These are phyloP conservation scores for Horisme vitalbata DNA, from an alignment of 2,888 invertebrate species.

Conservation along the genomic window DNA sequence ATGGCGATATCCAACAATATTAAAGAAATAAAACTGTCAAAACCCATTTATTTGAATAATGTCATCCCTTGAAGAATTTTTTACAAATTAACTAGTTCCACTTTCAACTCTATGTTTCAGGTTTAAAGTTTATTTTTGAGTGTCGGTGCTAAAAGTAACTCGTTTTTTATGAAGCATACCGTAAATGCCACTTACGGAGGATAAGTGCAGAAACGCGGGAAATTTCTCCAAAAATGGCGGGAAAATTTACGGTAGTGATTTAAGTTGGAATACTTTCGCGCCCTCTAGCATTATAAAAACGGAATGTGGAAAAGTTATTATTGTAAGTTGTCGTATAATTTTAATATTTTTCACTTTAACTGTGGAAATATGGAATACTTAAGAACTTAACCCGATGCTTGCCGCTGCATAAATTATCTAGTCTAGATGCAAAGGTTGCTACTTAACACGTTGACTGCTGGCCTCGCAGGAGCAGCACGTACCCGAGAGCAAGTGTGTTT, in stretches of 20 bases:
- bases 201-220: constrained; percentile 38
- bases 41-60: constrained; percentile 72
- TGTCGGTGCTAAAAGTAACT: constrained; percentile 16
- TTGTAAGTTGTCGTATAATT: constrained; percentile 12
- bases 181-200: constrained; percentile 50
- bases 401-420: too few relatives aligned
- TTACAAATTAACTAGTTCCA: background rate
- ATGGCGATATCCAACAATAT: constrained; percentile 49
- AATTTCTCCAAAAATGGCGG: constrained; percentile 35
- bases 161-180: constrained; percentile 55
- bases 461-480: too few relatives aligned
- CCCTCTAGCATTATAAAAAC: constrained; percentile 13
- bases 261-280: constrained; percentile 37
- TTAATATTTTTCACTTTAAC: constrained; percentile 6
- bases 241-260: constrained; percentile 44
- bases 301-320: constrained; percentile 10
- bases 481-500: too few relatives aligned
- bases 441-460: too few relatives aligned
- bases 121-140: constrained; percentile 19
- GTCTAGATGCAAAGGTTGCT: too few relatives aligned
- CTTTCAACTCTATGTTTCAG: background rate
- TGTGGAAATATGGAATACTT: too few relatives aligned
- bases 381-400: too few relatives aligned
- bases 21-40: constrained; percentile 73
- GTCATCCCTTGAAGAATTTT: constrained; percentile 42